phyloP scores from a whole-genome alignment of 2,888 invertebrate genomes.

The Nephrotoma flavescens region DNA sequence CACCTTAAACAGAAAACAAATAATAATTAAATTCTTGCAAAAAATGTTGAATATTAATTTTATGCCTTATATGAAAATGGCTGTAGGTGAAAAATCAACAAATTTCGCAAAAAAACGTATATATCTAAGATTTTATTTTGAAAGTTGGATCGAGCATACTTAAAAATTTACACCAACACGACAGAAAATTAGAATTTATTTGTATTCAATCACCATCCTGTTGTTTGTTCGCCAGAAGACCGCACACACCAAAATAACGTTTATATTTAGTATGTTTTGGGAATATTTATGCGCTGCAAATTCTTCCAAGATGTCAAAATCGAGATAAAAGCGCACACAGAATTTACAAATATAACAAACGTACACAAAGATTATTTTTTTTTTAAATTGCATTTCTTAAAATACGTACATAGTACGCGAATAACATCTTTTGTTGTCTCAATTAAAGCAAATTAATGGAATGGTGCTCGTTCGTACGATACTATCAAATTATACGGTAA shows the following conservation, averaged over 20 bases:
- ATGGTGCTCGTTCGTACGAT: not conserved
- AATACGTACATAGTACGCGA: not conserved
- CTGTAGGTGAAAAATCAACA: not conserved
- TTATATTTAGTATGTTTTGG: not conserved
- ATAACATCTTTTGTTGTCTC: not conserved
- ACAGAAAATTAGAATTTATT: not conserved
- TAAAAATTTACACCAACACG: not conserved
- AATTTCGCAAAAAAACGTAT: not conserved
- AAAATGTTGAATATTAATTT: not conserved
- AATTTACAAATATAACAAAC: not conserved
- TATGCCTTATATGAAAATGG: not conserved
- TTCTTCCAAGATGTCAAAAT: not conserved
- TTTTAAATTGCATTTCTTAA: not conserved
- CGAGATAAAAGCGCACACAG: not conserved
- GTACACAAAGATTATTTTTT: not conserved
- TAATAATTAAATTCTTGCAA: not conserved
- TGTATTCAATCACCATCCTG: not conserved
- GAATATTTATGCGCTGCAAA: not conserved
- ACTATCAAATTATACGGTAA: not conserved
- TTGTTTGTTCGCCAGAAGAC: not conserved
- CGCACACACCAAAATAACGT: not conserved
- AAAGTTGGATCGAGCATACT: not conserved
- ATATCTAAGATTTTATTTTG: not conserved
- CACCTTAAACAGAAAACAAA: not conserved
- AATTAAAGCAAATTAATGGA: not conserved